Evolutionary conservation across 2,888 invertebrate genomes (phyloP).

Genomic region (Trypoxylon attenuatum): DNA sequence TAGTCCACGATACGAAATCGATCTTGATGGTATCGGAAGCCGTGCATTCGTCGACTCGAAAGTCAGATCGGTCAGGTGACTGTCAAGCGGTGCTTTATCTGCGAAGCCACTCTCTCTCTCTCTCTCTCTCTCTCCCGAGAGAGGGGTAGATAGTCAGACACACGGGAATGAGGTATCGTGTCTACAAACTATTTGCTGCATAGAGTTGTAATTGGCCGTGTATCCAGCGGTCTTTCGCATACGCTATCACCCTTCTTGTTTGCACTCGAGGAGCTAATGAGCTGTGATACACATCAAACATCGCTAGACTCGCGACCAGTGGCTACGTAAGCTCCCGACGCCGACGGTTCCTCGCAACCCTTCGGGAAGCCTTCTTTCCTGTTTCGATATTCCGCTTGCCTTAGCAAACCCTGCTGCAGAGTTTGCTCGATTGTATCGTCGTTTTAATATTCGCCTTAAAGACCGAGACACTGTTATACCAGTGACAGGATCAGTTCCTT

Average conservation of each 20-base stretch:
- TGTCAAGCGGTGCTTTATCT: constrained; percentile 35
- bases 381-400: constrained; percentile 25
- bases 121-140: not conserved
- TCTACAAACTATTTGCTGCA: constrained; percentile 70
- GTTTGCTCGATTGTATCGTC: not conserved
- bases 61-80: constrained; percentile 15
- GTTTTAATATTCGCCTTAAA: no score
- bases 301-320: constrained; percentile 50
- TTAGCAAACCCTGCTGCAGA: constrained; percentile 9
- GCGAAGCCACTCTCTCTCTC: constrained; percentile 1
- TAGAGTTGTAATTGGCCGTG: constrained; percentile 74
- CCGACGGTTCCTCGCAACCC: constrained; percentile 52
- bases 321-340: not conserved
- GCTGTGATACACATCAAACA: constrained; percentile 73
- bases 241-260: constrained; percentile 62
- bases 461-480: no score
- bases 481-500: no score
- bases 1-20: constrained; percentile 18
- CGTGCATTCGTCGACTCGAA: constrained; percentile 4
- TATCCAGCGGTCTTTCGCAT: constrained; percentile 59
- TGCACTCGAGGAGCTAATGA: constrained; percentile 71
- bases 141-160: constrained; percentile 30
- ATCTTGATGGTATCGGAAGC: constrained; percentile 37
- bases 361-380: constrained; percentile 47
- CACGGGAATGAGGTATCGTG: constrained; percentile 60